A percentile compares a stretch with the other conserved stretches of the same genome.
phyloP scores from a whole-genome alignment of 2,113 vertebrate species.

The Oxyura jamaicensis region DNA sequence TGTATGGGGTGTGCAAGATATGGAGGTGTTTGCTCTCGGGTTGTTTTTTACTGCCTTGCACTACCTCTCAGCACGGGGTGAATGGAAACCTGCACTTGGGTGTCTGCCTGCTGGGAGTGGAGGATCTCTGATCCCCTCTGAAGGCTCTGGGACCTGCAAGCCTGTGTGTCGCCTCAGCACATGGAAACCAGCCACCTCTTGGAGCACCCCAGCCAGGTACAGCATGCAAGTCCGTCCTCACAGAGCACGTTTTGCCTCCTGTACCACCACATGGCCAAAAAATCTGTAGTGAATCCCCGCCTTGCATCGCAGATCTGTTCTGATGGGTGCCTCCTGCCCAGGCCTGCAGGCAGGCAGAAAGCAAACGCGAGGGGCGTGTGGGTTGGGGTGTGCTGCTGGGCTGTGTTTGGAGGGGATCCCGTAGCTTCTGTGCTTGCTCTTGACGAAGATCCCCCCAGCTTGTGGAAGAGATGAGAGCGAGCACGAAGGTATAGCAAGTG shows the following conservation, averaged over 20 bases:
- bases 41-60: background rate
- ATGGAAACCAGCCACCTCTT: background rate
- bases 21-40: background rate
- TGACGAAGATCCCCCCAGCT: background rate
- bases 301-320: background rate
- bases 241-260: fast-evolving
- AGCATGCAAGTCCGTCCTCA: background rate
- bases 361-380: background rate
- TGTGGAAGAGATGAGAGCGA: background rate
- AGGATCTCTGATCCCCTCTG: background rate
- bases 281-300: background rate
- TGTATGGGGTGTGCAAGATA: background rate
- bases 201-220: background rate
- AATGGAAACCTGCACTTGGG: background rate
- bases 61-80: background rate
- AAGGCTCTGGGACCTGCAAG: background rate
- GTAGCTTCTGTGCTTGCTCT: background rate
- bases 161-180: background rate
- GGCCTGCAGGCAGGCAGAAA: background rate
- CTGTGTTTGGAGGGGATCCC: background rate
- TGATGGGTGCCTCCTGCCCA: background rate
- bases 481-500: too few species aligned
- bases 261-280: too few species aligned
- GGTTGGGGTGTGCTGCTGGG: background rate
- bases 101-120: too few species aligned